A percentile compares a stretch with the other conserved stretches of the same genome.
phyloP scores from a whole-genome alignment of 2,888 invertebrate genomes.

The Nomada hirtipes region DNA sequence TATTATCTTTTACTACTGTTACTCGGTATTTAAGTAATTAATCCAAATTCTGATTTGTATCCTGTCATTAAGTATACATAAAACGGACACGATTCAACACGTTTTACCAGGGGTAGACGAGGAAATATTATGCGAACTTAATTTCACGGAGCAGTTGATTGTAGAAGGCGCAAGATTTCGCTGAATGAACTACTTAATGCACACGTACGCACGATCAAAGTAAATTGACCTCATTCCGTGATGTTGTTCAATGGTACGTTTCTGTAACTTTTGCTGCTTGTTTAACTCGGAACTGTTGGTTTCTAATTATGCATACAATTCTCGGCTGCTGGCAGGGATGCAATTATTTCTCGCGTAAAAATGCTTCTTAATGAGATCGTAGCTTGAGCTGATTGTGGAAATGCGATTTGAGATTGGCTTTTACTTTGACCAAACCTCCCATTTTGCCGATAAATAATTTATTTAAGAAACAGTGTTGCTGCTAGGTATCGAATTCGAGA shows the following conservation, averaged over 20 bases:
- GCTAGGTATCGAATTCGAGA: too few species aligned
- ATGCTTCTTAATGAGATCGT: not conserved
- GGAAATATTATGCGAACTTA: slow-evolving; percentile 14
- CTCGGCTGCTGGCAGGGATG: not conserved
- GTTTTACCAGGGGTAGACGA: not conserved
- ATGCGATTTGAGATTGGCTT: not conserved
- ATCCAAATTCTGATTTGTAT: too few species aligned
- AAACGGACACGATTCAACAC: too few species aligned
- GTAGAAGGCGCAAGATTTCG: slow-evolving; percentile 7
- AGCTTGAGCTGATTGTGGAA: not conserved
- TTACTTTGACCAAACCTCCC: too few species aligned
- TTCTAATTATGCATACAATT: not conserved
- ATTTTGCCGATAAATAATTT: too few species aligned
- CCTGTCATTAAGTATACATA: too few species aligned
- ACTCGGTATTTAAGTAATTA: too few species aligned
- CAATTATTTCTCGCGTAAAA: slow-evolving; percentile 4
- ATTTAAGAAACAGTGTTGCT: too few species aligned
- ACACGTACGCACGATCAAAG: slow-evolving; percentile 34
- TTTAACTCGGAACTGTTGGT: slow-evolving; percentile 14
- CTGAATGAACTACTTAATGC: slow-evolving; percentile 19
- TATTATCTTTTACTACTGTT: too few species aligned
- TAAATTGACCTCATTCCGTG: slow-evolving; percentile 27
- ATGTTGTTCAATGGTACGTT: slow-evolving; percentile 19
- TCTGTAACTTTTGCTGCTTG: slow-evolving; percentile 23
- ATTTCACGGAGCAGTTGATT: slow-evolving; percentile 6